Base-by-base conservation (phyloP, 2,113 vertebrate species). In the Hirundichthys speculiger region DNA sequence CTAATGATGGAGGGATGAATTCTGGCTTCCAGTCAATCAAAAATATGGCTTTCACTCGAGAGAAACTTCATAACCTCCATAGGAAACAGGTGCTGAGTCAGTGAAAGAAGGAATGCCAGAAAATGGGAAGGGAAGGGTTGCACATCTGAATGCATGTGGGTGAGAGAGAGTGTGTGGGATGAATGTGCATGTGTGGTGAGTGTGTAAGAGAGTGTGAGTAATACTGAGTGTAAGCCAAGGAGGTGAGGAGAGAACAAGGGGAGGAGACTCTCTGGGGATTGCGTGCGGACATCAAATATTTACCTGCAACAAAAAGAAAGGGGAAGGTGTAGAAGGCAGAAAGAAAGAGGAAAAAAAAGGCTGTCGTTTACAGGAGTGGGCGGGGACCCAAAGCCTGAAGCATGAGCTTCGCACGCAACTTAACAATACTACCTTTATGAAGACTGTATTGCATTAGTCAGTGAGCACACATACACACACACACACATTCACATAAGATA, bases 361-460 rank as follows among this genome's bases (percentile, higher is more conserved):
- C 90, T 86, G 93, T 73, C 93, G 93, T 95, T 94, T 92, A 91
- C 88, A 93, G 93, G 87, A 81, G 91, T 91, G 93, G 95, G 94
- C 79, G 91, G 93, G 88, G 93, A 90, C 82, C 65, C 85, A 63
- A 66, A 88, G 81, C 83, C 67, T 85, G 88, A 85, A 86, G 92
- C 80, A 61, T 83, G 90, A 92, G 92, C 94, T 96, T 95, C 86
- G 95, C 95, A 96, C 94, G 95, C 95, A 94, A 93, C 80, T 71
- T 91, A 96, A 96, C 95, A 96, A 96, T 96, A 88, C 93, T 88
- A 93, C 94, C 93, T 94, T 96, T 96, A 92, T 96, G 87, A 88
- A 90, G 77, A 83, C 79, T 82, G 82, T 82, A 85, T 90, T 89
- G 88, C 84, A 76, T 90, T 90, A 91, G 85, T 83, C 79, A 85